phyloP scores from a whole-genome alignment of 2,888 invertebrate species.

The Amitus sp. region DNA sequence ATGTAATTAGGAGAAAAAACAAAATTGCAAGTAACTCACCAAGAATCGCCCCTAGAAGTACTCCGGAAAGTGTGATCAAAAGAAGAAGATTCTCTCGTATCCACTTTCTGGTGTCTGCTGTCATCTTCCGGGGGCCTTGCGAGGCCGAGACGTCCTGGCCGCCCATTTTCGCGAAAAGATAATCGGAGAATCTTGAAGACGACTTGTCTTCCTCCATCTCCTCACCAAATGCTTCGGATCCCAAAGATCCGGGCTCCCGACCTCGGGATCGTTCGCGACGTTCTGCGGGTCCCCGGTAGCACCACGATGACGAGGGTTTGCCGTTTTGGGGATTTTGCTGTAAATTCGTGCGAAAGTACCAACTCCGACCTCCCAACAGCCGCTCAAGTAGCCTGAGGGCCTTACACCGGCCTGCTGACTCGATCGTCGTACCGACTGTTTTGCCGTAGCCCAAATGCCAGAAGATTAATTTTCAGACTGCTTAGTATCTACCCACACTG shows the following conservation, averaged over 20 bases:
- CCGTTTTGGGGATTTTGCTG: slow-evolving; percentile 65
- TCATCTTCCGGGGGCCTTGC: slow-evolving; percentile 74
- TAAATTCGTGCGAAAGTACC: slow-evolving; percentile 62
- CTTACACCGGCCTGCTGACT: slow-evolving; percentile 53
- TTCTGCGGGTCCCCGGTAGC: slow-evolving; percentile 63
- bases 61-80: slow-evolving; percentile 82
- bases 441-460: slow-evolving; percentile 30
- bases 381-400: slow-evolving; percentile 57
- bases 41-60: slow-evolving; percentile 77
- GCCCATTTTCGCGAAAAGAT: slow-evolving; percentile 84
- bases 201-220: slow-evolving; percentile 65
- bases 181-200: slow-evolving; percentile 75
- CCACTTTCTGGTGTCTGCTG: slow-evolving; percentile 74
- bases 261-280: slow-evolving; percentile 63
- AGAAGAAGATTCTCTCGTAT: slow-evolving; percentile 81
- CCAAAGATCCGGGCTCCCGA: slow-evolving; percentile 51
- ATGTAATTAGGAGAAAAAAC: no score
- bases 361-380: slow-evolving; percentile 57
- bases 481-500: slow-evolving; percentile 26
- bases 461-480: slow-evolving; percentile 29
- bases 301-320: slow-evolving; percentile 64
- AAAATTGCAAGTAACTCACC: slow-evolving; percentile 70
- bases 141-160: slow-evolving; percentile 65
- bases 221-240: slow-evolving; percentile 52
- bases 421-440: slow-evolving; percentile 59